Evolutionary conservation across 1,140 invertebrate genomes (phyloP).

Genomic region (Zaprionus vittiger): DNA sequence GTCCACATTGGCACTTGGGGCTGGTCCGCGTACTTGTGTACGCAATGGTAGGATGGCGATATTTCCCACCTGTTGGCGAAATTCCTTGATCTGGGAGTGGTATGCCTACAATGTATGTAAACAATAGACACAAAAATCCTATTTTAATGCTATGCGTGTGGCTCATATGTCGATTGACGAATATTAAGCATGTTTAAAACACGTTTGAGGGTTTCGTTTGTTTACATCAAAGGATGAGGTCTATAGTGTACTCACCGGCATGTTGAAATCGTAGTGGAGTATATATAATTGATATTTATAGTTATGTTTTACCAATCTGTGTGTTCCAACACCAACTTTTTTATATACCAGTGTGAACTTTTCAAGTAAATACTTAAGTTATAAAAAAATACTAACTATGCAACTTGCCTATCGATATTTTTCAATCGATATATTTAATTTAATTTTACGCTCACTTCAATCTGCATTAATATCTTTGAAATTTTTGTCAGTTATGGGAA

Average conservation of each 20-base stretch:
- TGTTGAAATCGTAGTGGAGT: neutral
- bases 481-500: too few relatives aligned
- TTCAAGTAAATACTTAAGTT: neutral
- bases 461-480: neutral
- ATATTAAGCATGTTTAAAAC: neutral
- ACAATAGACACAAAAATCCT: conserved; percentile 17
- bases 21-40: conserved; percentile 94
- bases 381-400: conserved; percentile 20
- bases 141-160: conserved; percentile 1
- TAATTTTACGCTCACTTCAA: neutral
- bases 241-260: conserved; percentile 53
- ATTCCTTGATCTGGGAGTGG: conserved; percentile 94
- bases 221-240: neutral
- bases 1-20: conserved; percentile 89
- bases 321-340: conserved; percentile 6
- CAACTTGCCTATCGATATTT: neutral
- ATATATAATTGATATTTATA: neutral
- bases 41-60: conserved; percentile 95
- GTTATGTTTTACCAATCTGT: conserved; percentile 14
- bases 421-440: neutral
- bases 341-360: conserved; percentile 13
- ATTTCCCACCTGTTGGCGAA: conserved; percentile 93
- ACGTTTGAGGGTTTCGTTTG: neutral
- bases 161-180: too few relatives aligned
- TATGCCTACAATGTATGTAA: conserved; percentile 89